A percentile compares a stretch with the other conserved stretches of the same genome.
These are phyloP conservation scores for Nycteola revayana DNA, from an alignment of 2,888 invertebrate genomes.

Conservation along the genomic window DNA sequence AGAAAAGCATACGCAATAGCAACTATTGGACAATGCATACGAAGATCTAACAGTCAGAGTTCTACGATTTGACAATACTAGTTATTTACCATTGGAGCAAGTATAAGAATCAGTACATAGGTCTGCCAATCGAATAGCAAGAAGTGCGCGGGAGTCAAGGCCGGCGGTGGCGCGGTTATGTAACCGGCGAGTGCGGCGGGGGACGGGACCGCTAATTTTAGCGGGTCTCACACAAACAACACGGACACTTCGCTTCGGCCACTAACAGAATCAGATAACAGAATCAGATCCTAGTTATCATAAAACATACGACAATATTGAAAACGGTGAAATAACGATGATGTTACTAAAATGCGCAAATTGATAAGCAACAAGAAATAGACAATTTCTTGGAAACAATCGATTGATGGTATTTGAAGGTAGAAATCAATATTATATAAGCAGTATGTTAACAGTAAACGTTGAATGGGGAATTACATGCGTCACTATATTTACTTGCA, in stretches of 20 bases:
- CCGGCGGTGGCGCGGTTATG: slow-evolving; percentile 70
- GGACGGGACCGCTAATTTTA: slow-evolving; percentile 72
- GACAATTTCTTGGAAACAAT: slow-evolving; percentile 12
- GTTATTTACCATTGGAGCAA: slow-evolving; percentile 20
- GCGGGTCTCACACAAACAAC: slow-evolving; percentile 69
- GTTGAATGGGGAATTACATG: slow-evolving; percentile 14
- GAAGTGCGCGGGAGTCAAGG: slow-evolving; percentile 78
- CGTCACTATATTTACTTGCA: slow-evolving; percentile 10
- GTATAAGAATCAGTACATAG: slow-evolving; percentile 38
- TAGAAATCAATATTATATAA: slow-evolving; percentile 31
- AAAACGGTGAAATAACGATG: too few relatives aligned
- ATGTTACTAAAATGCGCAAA: too few relatives aligned
- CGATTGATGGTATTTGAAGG: slow-evolving; percentile 24
- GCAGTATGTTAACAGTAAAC: slow-evolving; percentile 14
- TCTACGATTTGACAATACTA: slow-evolving; percentile 20
- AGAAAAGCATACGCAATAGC: slow-evolving; percentile 6
- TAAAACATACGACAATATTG: too few relatives aligned
- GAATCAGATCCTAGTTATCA: background rate
- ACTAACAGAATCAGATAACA: slow-evolving; percentile 24
- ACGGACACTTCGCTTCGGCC: slow-evolving; percentile 43
- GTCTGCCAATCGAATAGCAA: slow-evolving; percentile 50
- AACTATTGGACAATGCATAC: background rate
- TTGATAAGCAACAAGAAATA: too few relatives aligned
- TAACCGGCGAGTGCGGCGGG: slow-evolving; percentile 61
- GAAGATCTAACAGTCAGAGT: slow-evolving; percentile 12